phyloP scores from a whole-genome alignment of 2,888 invertebrate species.

The Conchocele bisecta region DNA sequence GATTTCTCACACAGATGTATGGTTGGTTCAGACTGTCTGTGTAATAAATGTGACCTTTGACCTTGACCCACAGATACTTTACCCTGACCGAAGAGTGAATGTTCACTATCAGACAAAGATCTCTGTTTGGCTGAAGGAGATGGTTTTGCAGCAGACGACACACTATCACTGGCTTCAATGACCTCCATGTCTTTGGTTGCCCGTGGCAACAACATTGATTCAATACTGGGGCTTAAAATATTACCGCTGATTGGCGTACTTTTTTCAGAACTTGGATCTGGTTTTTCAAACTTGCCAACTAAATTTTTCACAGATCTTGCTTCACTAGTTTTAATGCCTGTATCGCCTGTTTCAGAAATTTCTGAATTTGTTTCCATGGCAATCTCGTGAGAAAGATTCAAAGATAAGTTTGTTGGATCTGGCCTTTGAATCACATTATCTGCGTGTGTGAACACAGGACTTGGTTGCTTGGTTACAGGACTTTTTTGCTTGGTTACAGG shows the following conservation, averaged over 20 bases:
- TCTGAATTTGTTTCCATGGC: not conserved
- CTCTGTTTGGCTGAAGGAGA: constrained; percentile 1
- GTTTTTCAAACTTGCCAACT: constrained; percentile 64
- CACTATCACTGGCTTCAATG: not conserved
- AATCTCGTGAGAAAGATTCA: constrained; percentile 15
- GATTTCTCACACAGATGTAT: constrained; percentile 38
- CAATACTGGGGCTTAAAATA: constrained; percentile 23
- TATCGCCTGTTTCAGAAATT: not conserved
- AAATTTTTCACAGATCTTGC: constrained; percentile 61
- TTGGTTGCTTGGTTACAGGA: not conserved
- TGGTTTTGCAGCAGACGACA: not conserved
- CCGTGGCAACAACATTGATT: constrained; percentile 13
- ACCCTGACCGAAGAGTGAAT: not conserved
- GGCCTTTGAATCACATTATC: not conserved
- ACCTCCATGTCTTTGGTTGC: constrained; percentile 21
- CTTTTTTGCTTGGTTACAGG: constrained; percentile 6
- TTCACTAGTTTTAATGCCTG: constrained; percentile 20
- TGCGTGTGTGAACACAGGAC: not conserved
- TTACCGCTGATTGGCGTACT: constrained; percentile 24
- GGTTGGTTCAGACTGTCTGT: constrained; percentile 47
- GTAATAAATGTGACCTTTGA: not conserved
- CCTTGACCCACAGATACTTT: not conserved
- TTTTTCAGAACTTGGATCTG: constrained; percentile 37
- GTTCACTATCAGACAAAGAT: not conserved
- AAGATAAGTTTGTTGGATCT: constrained; percentile 11